Base-by-base conservation (phyloP, 2,888 invertebrate species). In the Euspilapteryx auroguttella region DNA sequence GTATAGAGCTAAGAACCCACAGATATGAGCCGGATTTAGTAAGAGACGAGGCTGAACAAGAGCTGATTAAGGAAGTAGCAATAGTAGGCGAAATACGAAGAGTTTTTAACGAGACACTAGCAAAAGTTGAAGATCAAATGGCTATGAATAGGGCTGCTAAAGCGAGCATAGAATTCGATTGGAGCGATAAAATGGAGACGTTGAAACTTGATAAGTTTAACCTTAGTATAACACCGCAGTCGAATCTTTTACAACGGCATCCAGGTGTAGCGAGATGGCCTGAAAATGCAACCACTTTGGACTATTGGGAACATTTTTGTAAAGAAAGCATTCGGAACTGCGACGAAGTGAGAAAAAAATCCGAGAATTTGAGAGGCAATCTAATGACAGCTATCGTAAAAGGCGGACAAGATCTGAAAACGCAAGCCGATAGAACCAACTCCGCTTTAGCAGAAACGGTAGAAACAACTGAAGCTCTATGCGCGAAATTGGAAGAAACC, bases 111-210 rank as follows among this genome's bases (percentile, higher is more conserved):
- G 73, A 80, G 29, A 85, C 83, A 1, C 53, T 87, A 23, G 69
- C 71, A 8, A 85, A 86, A 49, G 82, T 87, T 2, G 83, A 87
- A 36, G 57, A 68, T 14, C 88, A 89, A 52, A 77, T 88, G 49
- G 48, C 75, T n/a, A 82, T 83, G 42, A 85, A 91, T 45, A 86
- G 84, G 47, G 84, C 87, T 3, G 86, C 87, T 0, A 93, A 94
- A 50, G 75, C 83, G 23, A 79, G 85, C 12, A 64, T 94, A 32
- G 94, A 95, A 61, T 81, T 80, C 39, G 94, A 94, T 52, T 94
- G 93, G 92, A 87, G 91, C 39, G 91, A 94, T 51, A 95, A 95
- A 62, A 82, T 81, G 45, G 80, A 86, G 24, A 75, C 88, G 1
- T 81, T 87, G 40, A 82, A 84, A 37, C 71, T 87, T 9, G 94